phyloP scores from a whole-genome alignment of 2,797 vertebrate genomes.

The Typhlichthys eigenmanni region DNA sequence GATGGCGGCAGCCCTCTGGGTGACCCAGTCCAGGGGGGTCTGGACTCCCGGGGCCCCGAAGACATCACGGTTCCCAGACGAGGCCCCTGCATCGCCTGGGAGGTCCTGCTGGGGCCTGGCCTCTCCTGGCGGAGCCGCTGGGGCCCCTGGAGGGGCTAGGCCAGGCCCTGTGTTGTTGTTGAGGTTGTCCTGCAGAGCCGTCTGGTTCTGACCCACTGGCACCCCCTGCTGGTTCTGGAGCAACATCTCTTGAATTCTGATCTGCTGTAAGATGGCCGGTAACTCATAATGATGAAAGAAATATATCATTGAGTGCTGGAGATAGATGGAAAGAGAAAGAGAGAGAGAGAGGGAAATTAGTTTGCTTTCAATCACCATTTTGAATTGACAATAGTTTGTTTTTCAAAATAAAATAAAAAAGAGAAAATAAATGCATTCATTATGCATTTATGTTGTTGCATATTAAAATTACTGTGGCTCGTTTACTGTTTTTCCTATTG shows the following conservation, averaged over 20 bases:
- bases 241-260: slow-evolving; percentile 95
- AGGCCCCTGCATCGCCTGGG: slow-evolving; percentile 13
- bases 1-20: slow-evolving; percentile 86
- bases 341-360: neutral
- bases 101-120: slow-evolving; percentile 1
- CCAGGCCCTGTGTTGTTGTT: slow-evolving; percentile 83
- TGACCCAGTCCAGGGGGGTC: slow-evolving; percentile 82
- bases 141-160: neutral
- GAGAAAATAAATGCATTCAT: no score
- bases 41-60: no score
- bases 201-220: slow-evolving; percentile 80
- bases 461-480: no score
- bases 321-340: neutral
- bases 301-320: slow-evolving; percentile 97
- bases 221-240: slow-evolving; percentile 91
- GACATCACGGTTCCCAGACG: neutral
- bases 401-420: no score
- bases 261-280: slow-evolving; percentile 95
- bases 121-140: slow-evolving; percentile 6
- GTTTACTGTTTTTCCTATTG: no score
- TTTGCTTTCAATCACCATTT: no score
- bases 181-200: slow-evolving; percentile 90
- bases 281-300: slow-evolving; percentile 98
- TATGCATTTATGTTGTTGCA: no score
- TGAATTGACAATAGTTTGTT: no score